These are phyloP conservation scores for Rhagoletis pomonella DNA, from an alignment of 1,140 invertebrate genomes.

Conservation along the genomic window DNA sequence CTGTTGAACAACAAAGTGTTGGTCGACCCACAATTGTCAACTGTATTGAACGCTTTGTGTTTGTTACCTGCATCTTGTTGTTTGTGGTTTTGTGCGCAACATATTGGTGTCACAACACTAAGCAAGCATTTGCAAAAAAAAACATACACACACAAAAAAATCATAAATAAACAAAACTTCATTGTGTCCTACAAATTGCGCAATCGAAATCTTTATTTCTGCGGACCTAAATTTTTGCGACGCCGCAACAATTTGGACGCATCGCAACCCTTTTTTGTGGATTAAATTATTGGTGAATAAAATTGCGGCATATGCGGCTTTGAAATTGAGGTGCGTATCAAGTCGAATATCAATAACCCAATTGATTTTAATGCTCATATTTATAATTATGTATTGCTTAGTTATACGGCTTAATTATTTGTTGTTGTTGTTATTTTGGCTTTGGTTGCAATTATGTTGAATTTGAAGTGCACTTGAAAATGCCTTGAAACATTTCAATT, in stretches of 20 bases:
- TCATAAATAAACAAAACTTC: not conserved
- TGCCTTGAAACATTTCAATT: not conserved
- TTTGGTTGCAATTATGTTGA: slow-evolving; percentile 24
- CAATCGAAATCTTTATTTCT: not conserved
- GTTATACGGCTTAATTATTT: not conserved
- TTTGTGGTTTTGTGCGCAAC: not conserved
- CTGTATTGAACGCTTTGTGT: not conserved
- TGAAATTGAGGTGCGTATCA: slow-evolving; percentile 34
- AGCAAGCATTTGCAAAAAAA: not conserved
- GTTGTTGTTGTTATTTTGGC: slow-evolving; percentile 12
- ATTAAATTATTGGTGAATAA: not conserved
- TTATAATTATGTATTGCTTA: not conserved
- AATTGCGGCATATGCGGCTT: not conserved
- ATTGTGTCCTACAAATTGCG: not conserved
- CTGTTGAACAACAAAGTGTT: not conserved
- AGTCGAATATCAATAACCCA: not conserved
- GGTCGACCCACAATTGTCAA: not conserved
- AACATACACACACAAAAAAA: not conserved
- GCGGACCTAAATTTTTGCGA: not conserved
- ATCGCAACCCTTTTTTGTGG: slow-evolving; percentile 1
- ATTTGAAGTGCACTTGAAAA: slow-evolving; percentile 29
- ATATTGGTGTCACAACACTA: slow-evolving; percentile 3
- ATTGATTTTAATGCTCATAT: not conserved
- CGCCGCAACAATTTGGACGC: not conserved
- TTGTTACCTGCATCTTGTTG: not conserved